Base-by-base conservation (phyloP, 1,140 invertebrate species). In the Sminthurides bifidus region DNA sequence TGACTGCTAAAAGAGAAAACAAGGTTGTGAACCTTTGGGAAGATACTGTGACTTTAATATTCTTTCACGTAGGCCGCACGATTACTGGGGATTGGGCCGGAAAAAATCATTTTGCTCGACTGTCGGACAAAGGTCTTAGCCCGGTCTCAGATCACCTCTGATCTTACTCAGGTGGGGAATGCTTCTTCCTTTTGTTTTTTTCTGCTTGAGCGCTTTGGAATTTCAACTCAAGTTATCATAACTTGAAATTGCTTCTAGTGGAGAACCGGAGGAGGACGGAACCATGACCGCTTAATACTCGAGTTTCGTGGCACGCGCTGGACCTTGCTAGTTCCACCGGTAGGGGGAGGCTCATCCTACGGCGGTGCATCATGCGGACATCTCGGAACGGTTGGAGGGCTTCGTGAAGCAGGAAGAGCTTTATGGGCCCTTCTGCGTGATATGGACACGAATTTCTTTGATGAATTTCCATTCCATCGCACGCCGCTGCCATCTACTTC, bases 301-400 rank as follows among this genome's bases (percentile, higher is more conserved):
- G 80, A 82, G 69, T 83, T 84, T 67, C 72, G 79, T 26, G 78
- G 76, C 37, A 75, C 77, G 26, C 76, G 80, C 66, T 80, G 78
- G 78, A 67, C 60, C 67, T 77, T 72, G 62, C 65, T 69, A 29
- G 70, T 71, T 56, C 67, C 72, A 52, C 63, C 67, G 48, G 56
- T 59, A 10, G 41, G 58, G 30, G 59, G 58, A 27, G 45, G 49
- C 15, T 54, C 53, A 14, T 57, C 61, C 33, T 52, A 49, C 50
- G 60, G 60, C n/a, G 55, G 55, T 17, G 57, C 53, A 40, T 56
- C 63, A 29, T 65, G 63, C 56, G 63, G 63, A 19, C 63, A 65
- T 49, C 58, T 68, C 31, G 63, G 62, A n/a, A 62, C 65, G 15
- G 68, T 68, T 48, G 67, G 69, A 63, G 69, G 69, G 60, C 73